phyloP scores from a whole-genome alignment of 2,113 vertebrate genomes.

The Hydropotes inermis region DNA sequence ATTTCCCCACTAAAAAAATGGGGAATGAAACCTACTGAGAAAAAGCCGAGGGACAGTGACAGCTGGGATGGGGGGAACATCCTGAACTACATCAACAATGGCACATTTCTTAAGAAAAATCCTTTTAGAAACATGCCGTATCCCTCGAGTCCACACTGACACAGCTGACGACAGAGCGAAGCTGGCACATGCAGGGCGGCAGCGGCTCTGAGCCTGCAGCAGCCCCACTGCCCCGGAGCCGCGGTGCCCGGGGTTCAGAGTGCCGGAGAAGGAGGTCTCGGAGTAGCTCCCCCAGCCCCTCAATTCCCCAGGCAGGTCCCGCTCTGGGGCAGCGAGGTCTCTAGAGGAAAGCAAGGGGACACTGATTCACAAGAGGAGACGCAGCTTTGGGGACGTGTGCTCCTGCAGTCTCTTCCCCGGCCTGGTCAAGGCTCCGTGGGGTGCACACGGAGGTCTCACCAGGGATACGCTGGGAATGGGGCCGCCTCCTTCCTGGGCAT shows the following conservation, averaged over 20 bases:
- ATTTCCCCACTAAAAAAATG: not conserved
- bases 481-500: conserved; percentile 37
- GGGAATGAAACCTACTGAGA: not conserved
- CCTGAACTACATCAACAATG: not conserved
- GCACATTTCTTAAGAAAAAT: conserved; percentile 44
- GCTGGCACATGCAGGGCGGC: conserved; percentile 16
- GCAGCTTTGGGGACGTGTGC: not conserved
- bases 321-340: not conserved
- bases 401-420: conserved; percentile 7
- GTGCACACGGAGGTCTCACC: not conserved
- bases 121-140: conserved; percentile 7
- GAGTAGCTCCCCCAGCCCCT: not conserved
- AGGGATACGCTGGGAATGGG: not conserved
- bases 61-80: not conserved
- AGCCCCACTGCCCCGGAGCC: not conserved
- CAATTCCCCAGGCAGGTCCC: not conserved
- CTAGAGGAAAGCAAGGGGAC: conserved; percentile 26
- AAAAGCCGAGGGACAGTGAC: not conserved
- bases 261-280: not conserved
- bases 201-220: not conserved
- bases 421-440: not conserved
- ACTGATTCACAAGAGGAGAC: not conserved
- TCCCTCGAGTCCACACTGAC: conserved; percentile 22
- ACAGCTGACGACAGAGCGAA: not conserved
- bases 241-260: not conserved